Base-by-base conservation (phyloP, 1,140 invertebrate genomes). In the Cydia pomonella region DNA sequence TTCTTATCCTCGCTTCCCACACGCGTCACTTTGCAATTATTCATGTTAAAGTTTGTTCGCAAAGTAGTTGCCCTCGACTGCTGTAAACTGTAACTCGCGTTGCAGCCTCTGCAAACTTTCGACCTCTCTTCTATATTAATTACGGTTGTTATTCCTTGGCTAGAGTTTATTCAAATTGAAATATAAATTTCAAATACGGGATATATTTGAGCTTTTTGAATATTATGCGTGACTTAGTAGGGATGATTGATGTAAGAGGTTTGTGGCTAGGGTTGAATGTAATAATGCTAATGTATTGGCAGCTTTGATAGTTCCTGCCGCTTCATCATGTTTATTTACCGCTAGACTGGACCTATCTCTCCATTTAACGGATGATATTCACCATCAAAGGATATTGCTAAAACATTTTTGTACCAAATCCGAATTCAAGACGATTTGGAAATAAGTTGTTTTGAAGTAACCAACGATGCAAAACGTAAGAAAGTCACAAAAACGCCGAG, bases 1-100 rank as follows among this genome's bases (percentile, higher is more conserved):
- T 69, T 41, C 29, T 38, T 69, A 69, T 69, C 64, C 64, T 69
- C 63, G 27, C 27, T 33, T 38, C 25, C 6, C 29, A 33, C 41
- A 69, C 64, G 29, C 64, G 29, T 69, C 64, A 69, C 64, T 79
- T 74, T 73, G 78, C 73, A 82, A 83, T 82, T 83, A 82, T 82
- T 82, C 80, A 59, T 76, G 47, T 73, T 75, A 80, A 77, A 75
- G 79, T 81, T 81, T 73, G 75, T 66, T 75, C 47, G 72, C 74
- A 41, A 80, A 82, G 75, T 80, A 77, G 74, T 53, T 75, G 71
- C 73, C 73, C 73, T 75, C 73, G 21, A 25, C 47, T 74, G 47
- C 64, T 59, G 72, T 53, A 64, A 77, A 77, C 77, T 75, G 27
- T 76, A 74, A 59, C 73, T 75, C 41, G 66, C 53, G 41, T 25